Evolutionary conservation across 2,113 vertebrate genomes (phyloP).

Genomic region (Proterorhinus semilunaris): DNA sequence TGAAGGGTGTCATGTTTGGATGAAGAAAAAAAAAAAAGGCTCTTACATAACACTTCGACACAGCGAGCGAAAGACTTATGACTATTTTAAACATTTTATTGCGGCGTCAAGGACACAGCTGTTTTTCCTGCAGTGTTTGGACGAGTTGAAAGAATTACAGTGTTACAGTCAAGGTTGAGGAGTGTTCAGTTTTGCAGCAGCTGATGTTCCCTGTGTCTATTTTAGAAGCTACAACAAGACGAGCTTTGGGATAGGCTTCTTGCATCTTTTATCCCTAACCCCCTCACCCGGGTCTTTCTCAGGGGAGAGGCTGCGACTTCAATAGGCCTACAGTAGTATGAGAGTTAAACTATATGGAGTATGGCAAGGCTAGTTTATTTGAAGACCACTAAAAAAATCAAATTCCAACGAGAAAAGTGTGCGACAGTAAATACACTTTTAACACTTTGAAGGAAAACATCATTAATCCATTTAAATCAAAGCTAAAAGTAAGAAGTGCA

Average conservation of each 20-base stretch:
- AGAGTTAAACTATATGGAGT: too few species aligned
- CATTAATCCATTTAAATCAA: too few species aligned
- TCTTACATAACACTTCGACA: neutral
- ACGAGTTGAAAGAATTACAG: neutral
- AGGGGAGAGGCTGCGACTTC: slow-evolving; percentile 44
- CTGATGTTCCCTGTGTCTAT: slow-evolving; percentile 20
- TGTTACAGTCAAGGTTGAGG: slow-evolving; percentile 13
- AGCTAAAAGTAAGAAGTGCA: too few species aligned
- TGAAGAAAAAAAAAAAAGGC: neutral
- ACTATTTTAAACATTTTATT: slow-evolving; percentile 5
- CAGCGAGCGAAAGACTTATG: neutral
- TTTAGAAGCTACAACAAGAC: neutral
- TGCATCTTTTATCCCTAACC: slow-evolving; percentile 26
- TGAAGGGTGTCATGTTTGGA: slow-evolving; percentile 7
- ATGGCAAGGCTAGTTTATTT: too few species aligned
- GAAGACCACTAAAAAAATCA: too few species aligned
- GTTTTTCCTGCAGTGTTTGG: neutral
- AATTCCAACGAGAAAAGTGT: too few species aligned
- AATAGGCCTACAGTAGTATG: slow-evolving; percentile 23
- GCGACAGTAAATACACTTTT: too few species aligned
- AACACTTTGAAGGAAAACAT: too few species aligned
- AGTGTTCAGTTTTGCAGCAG: neutral
- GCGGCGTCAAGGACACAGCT: neutral
- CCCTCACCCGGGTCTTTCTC: slow-evolving; percentile 14
- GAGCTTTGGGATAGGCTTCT: slow-evolving; percentile 25